Conservation (phyloP, 2,113 vertebrate genomes). For the Syrmaticus mikado region DNA sequence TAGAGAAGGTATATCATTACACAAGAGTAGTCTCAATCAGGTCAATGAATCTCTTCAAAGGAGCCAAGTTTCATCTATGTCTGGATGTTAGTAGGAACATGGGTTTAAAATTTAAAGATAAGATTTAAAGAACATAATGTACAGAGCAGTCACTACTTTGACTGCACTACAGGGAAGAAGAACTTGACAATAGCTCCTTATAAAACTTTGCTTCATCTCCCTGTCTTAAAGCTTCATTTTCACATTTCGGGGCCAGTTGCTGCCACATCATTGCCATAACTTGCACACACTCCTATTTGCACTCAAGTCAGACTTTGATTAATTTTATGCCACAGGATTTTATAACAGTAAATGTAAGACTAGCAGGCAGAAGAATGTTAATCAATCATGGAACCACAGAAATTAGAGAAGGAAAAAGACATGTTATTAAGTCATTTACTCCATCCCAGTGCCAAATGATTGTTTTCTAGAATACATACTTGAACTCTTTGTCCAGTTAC, state of each 20-base stretch:
- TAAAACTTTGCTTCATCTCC: background rate
- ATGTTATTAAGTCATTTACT: conserved; percentile 5
- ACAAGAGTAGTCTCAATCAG: conserved; percentile 5
- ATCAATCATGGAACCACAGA: conserved; percentile 11
- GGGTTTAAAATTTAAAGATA: background rate
- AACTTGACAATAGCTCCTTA: background rate
- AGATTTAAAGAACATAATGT: background rate
- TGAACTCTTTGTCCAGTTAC: background rate
- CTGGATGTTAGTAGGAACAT: background rate
- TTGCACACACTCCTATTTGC: background rate
- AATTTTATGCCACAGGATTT: background rate
- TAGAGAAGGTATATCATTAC: conserved; percentile 6
- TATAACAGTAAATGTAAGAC: background rate
- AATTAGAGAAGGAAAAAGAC: conserved; percentile 2
- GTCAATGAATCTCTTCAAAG: conserved; percentile 45
- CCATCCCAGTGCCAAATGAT: background rate
- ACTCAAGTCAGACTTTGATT: background rate
- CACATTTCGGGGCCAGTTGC: background rate
- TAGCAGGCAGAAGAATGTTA: background rate
- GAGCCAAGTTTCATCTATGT: conserved; percentile 37
- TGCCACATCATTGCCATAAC: background rate
- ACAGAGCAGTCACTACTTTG: background rate
- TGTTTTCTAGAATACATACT: background rate
- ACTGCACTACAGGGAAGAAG: background rate
- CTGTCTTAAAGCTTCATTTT: background rate